These are phyloP conservation scores for Zosterops pallidus DNA, from an alignment of 2,113 vertebrate species.

Conservation along the genomic window DNA sequence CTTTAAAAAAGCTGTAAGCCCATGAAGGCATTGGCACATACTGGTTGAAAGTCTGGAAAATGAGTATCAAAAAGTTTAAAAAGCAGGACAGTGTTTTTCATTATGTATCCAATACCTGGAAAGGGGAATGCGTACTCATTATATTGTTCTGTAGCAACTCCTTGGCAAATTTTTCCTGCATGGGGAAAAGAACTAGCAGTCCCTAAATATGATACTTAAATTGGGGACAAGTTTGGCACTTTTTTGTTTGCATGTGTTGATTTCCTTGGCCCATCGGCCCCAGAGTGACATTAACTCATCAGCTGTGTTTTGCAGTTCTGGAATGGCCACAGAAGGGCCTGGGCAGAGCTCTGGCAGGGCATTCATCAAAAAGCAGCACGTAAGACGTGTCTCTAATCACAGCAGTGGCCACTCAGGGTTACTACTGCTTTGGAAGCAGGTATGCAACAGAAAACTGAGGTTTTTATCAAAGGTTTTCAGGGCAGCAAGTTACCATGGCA, in stretches of 20 bases:
- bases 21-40: neutral
- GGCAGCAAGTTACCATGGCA: conserved; percentile 40
- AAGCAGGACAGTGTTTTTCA: neutral
- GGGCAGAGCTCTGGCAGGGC: conserved; percentile 10
- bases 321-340: neutral
- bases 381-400: neutral
- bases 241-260: neutral
- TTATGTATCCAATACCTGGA: neutral
- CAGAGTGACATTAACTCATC: neutral
- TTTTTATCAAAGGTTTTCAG: conserved; percentile 37
- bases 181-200: neutral
- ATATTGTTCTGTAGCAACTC: neutral
- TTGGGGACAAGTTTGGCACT: neutral
- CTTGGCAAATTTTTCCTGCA: neutral
- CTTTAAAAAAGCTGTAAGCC: neutral
- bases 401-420: neutral
- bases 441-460: neutral
- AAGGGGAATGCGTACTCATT: neutral
- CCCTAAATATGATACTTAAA: neutral
- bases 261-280: neutral
- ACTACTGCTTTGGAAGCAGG: conserved; percentile 44
- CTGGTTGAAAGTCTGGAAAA: neutral
- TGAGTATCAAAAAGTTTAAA: neutral
- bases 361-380: neutral
- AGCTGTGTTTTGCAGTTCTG: neutral